Percentiles rank a stretch among this genome's conserved stretches.
Evolutionary conservation across 2,113 vertebrate species (phyloP).

Genomic region (Muscicapa adusta): DNA sequence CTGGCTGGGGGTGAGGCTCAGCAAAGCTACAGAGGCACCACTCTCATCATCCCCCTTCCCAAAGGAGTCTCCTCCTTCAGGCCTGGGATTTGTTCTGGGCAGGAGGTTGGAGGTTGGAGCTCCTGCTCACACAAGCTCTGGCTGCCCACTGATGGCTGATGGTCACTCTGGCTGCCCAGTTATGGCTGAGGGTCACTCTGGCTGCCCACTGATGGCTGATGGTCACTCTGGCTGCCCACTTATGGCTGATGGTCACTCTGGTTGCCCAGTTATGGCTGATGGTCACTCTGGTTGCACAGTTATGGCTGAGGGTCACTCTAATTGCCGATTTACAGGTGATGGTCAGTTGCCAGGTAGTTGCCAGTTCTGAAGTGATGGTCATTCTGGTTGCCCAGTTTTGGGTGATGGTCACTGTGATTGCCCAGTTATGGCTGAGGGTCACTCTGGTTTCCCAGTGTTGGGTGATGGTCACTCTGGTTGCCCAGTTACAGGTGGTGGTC

Average conservation of each 20-base stretch:
- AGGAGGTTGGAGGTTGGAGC: neutral
- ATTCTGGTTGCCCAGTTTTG: rapidly evolving
- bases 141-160: neutral
- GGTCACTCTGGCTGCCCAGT: too few species aligned
- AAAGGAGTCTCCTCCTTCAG: neutral
- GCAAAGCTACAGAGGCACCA: neutral
- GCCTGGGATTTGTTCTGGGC: neutral
- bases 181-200: neutral
- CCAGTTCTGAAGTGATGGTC: rapidly evolving
- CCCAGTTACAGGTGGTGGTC: neutral
- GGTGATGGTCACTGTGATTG: neutral
- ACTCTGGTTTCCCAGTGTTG: neutral
- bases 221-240: neutral
- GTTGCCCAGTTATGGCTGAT: neutral
- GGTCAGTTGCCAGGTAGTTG: too few species aligned
- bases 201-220: rapidly evolving
- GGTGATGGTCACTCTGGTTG: neutral
- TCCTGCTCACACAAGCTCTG: neutral
- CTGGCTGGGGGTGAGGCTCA: neutral
- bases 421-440: neutral
- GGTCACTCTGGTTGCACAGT: neutral
- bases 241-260: neutral
- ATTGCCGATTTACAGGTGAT: neutral
- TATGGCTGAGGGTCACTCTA: neutral
- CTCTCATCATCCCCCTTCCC: neutral